A percentile compares a stretch with the other conserved stretches of the same genome.
phyloP scores from a whole-genome alignment of 1,140 invertebrate genomes.

The Tetramorium alpestre region DNA sequence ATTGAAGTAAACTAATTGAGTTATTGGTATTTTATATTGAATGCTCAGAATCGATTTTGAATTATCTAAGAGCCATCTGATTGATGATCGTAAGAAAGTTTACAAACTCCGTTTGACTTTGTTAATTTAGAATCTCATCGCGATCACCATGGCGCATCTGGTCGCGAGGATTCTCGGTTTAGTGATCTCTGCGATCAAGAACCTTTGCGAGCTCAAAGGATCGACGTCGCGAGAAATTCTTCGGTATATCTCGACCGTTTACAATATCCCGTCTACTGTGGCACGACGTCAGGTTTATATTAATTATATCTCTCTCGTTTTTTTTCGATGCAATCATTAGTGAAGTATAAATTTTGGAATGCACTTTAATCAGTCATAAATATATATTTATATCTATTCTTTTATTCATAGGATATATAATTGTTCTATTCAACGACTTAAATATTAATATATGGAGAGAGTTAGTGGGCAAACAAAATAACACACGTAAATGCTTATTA shows the following conservation, averaged over 20 bases:
- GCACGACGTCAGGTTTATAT: slow-evolving; percentile 73
- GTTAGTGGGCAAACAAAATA: not conserved
- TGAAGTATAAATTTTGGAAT: too few species aligned
- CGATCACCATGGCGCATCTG: slow-evolving; percentile 61
- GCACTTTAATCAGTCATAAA: not conserved
- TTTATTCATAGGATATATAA: not conserved
- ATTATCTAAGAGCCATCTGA: not conserved
- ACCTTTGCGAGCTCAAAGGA: slow-evolving; percentile 71
- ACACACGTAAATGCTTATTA: not conserved
- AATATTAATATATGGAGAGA: not conserved
- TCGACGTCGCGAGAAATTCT: slow-evolving; percentile 73
- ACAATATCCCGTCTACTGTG: slow-evolving; percentile 48
- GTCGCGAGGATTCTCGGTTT: slow-evolving; percentile 60
- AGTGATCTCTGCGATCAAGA: slow-evolving; percentile 73
- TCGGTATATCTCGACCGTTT: slow-evolving; percentile 70
- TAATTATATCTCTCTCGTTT: not conserved
- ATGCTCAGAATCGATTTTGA: not conserved
- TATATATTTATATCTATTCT: not conserved
- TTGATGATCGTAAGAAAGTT: not conserved
- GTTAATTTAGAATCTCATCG: slow-evolving; percentile 11
- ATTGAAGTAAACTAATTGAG: not conserved
- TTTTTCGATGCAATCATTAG: too few species aligned
- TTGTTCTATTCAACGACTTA: not conserved
- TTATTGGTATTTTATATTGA: not conserved
- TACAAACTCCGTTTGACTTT: not conserved